Conservation (phyloP, 2,113 vertebrate genomes). For the Setophaga coronata region DNA sequence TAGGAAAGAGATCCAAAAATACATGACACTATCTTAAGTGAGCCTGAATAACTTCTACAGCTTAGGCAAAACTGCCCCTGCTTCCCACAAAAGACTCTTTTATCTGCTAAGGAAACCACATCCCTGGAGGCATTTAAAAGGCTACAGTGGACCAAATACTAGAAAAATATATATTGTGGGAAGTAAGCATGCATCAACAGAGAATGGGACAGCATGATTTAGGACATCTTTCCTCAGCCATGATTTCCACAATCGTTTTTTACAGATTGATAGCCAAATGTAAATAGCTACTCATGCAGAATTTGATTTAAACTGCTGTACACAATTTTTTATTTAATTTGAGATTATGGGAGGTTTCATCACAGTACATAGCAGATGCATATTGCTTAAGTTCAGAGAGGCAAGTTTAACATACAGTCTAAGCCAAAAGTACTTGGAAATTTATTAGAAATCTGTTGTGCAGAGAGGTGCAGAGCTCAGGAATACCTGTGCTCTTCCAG, state of each 20-base stretch:
- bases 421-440: neutral
- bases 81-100: neutral
- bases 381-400: neutral
- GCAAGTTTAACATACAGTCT: neutral
- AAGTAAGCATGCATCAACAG: neutral
- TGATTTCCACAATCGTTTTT: neutral
- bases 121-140: neutral
- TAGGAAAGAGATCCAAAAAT: neutral
- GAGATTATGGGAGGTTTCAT: neutral
- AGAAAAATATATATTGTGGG: neutral
- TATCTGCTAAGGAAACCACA: constrained; percentile 18
- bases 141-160: neutral
- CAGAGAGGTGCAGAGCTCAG: neutral
- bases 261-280: neutral
- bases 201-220: neutral
- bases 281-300: neutral
- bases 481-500: neutral
- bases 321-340: neutral
- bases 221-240: neutral
- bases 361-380: neutral
- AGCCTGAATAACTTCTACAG: neutral
- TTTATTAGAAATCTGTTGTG: neutral
- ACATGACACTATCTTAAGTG: neutral
- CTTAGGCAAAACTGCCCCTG: neutral
- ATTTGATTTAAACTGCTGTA: neutral